phyloP scores from a whole-genome alignment of 2,888 invertebrate genomes.

The Cephonodes hylas region DNA sequence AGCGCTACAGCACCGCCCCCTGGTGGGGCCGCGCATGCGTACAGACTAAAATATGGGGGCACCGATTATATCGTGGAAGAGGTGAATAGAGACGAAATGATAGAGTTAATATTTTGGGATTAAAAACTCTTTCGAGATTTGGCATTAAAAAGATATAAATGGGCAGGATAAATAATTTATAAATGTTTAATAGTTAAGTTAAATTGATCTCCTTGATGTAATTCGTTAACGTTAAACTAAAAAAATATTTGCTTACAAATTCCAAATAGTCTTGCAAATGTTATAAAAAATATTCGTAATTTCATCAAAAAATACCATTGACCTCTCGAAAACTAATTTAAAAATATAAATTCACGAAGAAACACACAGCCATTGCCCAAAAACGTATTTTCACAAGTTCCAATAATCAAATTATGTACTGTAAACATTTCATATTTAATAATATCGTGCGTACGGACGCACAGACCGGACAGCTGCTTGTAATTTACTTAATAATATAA shows the following conservation, averaged over 20 bases:
- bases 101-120: background rate
- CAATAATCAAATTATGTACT: slow-evolving; percentile 72
- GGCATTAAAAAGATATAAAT: background rate
- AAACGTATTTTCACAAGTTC: slow-evolving; percentile 37
- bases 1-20: slow-evolving; percentile 18
- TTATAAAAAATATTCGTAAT: background rate
- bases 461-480: slow-evolving; percentile 50
- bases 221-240: background rate
- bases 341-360: background rate
- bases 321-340: background rate
- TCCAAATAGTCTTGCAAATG: background rate
- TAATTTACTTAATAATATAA: slow-evolving; percentile 72
- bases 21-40: slow-evolving; percentile 8
- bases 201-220: background rate
- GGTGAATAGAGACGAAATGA: background rate
- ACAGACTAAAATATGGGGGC: background rate
- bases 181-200: too few species aligned
- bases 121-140: background rate
- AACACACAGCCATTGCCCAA: slow-evolving; percentile 20
- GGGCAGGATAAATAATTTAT: background rate
- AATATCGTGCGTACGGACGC: slow-evolving; percentile 44
- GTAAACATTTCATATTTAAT: slow-evolving; percentile 70
- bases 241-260: background rate
- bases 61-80: background rate
- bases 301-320: background rate